Evolutionary conservation across 2,888 invertebrate species (phyloP), one percentile per base, ranked within the genome.

Genomic region (Pammene aurita): DNA sequence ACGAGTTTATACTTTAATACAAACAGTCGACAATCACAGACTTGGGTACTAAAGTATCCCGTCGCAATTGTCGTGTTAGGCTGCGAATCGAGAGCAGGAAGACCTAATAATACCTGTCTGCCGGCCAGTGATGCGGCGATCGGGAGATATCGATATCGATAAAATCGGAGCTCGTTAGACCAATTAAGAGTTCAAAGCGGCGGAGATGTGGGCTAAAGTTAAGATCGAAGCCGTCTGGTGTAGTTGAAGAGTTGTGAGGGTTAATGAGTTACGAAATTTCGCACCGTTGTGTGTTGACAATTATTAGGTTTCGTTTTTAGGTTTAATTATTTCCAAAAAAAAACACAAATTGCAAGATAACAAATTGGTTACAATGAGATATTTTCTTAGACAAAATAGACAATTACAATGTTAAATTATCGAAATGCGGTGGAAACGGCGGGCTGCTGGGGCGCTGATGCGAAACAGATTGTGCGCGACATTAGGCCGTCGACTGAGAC

Each of bases 101-200:
- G 88, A 89, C 89, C 88, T 90, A 90, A 90, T 89, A 90, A 89
- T 90, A 90, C 90, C 84, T 81, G 89, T 87, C 88, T 86, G 82
- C 83, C 75, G 48, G 73, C 84, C 87, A 90, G 90, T 80, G 88
- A 85, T 81, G 86, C 70, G 71, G 72, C 68, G 83, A 83, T 77
- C 77, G 71, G 74, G 75, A 66, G 75, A 77, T 78, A 76, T 74
- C 73, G 74, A 77, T 60, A 65, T 73, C 72, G 77, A 76, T 78
- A 80, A 72, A 72, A 74, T 72, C 58, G 66, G 72, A 73, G 69
- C 79, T 80, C 79, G 78, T 79, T 82, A 79, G 75, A 74, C 73
- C 72, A 76, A 73, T 75, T 74, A 70, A n/a, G 72, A 70, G 71
- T 63, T 62, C 72, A 74, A 70, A 71, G 67, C 67, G 70, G 62